phyloP scores from a whole-genome alignment of 1,140 invertebrate species.

The Bactericera cockerelli region DNA sequence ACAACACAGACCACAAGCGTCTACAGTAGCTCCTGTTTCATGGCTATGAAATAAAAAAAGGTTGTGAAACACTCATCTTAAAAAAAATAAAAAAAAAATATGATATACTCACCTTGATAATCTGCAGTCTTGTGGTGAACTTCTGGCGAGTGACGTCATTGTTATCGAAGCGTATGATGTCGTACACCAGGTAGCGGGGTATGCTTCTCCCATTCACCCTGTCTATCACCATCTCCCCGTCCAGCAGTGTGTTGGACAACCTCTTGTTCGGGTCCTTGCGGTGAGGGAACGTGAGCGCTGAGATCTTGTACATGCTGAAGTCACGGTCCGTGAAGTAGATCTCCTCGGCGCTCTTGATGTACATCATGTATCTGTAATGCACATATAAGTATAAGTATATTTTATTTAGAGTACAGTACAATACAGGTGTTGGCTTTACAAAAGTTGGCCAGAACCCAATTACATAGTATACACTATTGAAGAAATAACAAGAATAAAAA shows the following conservation, averaged over 20 bases:
- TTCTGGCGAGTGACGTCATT: conserved; percentile 57
- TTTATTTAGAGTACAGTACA: too few species aligned
- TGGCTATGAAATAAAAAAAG: too few species aligned
- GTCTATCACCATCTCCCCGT: conserved; percentile 97
- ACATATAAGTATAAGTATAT: too few species aligned
- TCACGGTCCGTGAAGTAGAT: conserved; percentile 93
- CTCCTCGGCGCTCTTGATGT: conserved; percentile 68
- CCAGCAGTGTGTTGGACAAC: conserved; percentile 71
- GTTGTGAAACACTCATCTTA: too few species aligned
- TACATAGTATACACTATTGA: too few species aligned
- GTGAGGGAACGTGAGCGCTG: conserved; percentile 60
- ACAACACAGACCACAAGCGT: too few species aligned
- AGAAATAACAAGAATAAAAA: too few species aligned
- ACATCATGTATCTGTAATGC: conserved; percentile 81
- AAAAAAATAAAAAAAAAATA: too few species aligned
- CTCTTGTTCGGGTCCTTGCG: conserved; percentile 51
- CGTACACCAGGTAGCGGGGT: conserved; percentile 88
- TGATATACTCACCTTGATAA: conserved; percentile 48
- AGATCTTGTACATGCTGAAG: conserved; percentile 81
- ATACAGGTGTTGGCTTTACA: too few species aligned
- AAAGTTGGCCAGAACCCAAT: too few species aligned
- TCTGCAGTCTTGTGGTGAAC: conserved; percentile 55
- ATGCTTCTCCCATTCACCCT: conserved; percentile 49
- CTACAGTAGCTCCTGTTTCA: too few species aligned
- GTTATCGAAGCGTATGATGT: conserved; percentile 74